A percentile compares a stretch with the other conserved stretches of the same genome.
phyloP scores from a whole-genome alignment of 2,888 invertebrate species.

The Petrolisthes manimaculis region DNA sequence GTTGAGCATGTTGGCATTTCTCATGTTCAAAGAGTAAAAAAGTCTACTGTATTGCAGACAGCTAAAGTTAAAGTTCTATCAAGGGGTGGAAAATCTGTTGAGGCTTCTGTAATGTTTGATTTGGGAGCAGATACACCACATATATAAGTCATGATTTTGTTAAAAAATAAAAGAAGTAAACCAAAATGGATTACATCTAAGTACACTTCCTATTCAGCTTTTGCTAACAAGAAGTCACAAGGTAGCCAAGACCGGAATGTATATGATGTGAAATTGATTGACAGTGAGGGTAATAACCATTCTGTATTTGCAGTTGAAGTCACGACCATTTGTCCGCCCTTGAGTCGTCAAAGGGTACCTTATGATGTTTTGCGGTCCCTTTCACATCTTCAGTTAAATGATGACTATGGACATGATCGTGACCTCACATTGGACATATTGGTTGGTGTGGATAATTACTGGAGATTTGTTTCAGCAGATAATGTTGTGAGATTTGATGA shows the following conservation, averaged over 20 bases:
- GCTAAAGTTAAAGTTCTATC: conserved; percentile 13
- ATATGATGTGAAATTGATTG: conserved; percentile 28
- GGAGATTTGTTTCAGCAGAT: conserved; percentile 6
- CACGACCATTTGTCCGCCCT: conserved; percentile 17
- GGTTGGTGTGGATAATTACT: conserved; percentile 18
- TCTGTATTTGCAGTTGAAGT: conserved; percentile 28
- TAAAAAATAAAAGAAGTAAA: conserved; percentile 29
- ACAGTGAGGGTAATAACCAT: neutral
- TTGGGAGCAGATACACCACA: conserved; percentile 8
- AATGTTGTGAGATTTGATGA: neutral
- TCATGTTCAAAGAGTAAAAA: conserved; percentile 29
- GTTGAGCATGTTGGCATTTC: conserved; percentile 33
- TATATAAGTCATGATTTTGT: conserved; percentile 33
- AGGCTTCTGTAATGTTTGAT: conserved; percentile 26
- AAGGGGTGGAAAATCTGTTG: conserved; percentile 11
- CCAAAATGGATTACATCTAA: conserved; percentile 14
- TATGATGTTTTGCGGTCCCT: conserved; percentile 19
- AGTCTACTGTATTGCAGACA: conserved; percentile 28
- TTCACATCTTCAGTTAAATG: conserved; percentile 29
- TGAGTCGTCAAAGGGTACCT: conserved; percentile 21
- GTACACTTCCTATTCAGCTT: conserved; percentile 22
- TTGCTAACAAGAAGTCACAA: conserved; percentile 12
- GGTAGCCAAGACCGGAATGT: conserved; percentile 18
- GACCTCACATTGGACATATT: conserved; percentile 22
- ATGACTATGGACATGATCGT: conserved; percentile 18